Conservation (phyloP, 2,888 invertebrate species). For the Pterostichus madidus region DNA sequence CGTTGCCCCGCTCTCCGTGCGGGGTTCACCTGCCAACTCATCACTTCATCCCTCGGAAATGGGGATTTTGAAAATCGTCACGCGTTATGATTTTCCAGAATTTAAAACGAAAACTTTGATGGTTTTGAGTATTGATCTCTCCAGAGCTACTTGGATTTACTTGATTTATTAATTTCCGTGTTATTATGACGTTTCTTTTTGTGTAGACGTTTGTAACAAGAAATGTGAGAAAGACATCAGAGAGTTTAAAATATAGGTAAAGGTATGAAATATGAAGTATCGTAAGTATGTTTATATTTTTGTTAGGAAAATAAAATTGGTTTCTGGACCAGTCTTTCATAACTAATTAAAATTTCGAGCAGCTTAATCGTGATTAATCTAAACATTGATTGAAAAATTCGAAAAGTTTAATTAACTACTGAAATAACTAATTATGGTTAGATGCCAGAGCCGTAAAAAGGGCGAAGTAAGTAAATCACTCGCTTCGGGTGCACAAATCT, state of each 20-base stretch:
- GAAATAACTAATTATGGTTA: too few species aligned
- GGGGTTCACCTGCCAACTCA: slow-evolving; percentile 65
- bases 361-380: too few species aligned
- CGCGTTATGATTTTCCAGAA: slow-evolving; percentile 53
- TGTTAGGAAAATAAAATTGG: too few species aligned
- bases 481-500: too few species aligned
- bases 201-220: not conserved
- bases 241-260: not conserved
- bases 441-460: too few species aligned
- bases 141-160: slow-evolving; percentile 4
- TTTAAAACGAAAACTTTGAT: slow-evolving; percentile 40
- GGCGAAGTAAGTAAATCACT: too few species aligned
- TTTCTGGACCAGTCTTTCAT: too few species aligned
- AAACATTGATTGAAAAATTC: too few species aligned
- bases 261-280: too few species aligned
- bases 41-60: slow-evolving; percentile 59
- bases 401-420: too few species aligned
- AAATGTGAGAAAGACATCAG: not conserved
- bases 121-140: slow-evolving; percentile 30
- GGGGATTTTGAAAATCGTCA: slow-evolving; percentile 48
- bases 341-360: too few species aligned
- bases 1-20: slow-evolving; percentile 3
- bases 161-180: slow-evolving; percentile 15
- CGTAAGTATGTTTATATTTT: too few species aligned
- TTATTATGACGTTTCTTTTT: not conserved